Conservation (phyloP, 92 coral and sea anemone species). For the Scolanthus callimorphus region DNA sequence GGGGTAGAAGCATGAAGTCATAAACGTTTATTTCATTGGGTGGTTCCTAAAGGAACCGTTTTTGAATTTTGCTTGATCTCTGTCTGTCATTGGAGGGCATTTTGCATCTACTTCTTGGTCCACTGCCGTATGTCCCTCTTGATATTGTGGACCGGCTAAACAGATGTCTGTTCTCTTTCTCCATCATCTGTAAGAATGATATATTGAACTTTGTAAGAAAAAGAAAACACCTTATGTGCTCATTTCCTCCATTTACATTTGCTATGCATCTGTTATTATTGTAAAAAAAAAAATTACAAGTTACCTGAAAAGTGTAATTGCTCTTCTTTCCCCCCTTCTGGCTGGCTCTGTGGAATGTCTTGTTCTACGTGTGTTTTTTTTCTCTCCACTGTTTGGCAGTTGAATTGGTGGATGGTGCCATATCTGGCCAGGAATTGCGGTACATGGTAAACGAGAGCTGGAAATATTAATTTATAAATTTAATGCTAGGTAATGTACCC, state of each 20-base stretch:
- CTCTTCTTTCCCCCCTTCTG: neutral
- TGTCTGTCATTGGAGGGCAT: neutral
- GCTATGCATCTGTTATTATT: neutral
- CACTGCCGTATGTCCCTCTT: neutral
- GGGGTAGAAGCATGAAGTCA: neutral
- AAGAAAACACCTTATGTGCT: too few species aligned
- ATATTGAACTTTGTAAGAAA: too few species aligned
- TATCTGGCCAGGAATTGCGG: neutral
- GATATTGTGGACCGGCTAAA: neutral
- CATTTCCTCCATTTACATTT: too few species aligned
- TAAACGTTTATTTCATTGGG: too few species aligned
- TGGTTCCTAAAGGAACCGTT: neutral
- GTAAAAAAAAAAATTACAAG: neutral
- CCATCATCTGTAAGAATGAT: neutral
- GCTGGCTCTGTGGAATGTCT: neutral
- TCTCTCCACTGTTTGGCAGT: conserved; percentile 1
- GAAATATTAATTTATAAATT: too few species aligned
- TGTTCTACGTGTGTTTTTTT: too few species aligned
- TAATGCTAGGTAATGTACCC: too few species aligned
- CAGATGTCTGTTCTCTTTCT: neutral
- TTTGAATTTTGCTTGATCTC: too few species aligned
- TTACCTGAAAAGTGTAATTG: neutral
- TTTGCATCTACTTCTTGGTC: neutral
- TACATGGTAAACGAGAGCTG: neutral
- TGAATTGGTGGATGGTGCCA: neutral